Conservation (phyloP, 2,888 invertebrate genomes). For the Acanthoscelides obtectus region DNA sequence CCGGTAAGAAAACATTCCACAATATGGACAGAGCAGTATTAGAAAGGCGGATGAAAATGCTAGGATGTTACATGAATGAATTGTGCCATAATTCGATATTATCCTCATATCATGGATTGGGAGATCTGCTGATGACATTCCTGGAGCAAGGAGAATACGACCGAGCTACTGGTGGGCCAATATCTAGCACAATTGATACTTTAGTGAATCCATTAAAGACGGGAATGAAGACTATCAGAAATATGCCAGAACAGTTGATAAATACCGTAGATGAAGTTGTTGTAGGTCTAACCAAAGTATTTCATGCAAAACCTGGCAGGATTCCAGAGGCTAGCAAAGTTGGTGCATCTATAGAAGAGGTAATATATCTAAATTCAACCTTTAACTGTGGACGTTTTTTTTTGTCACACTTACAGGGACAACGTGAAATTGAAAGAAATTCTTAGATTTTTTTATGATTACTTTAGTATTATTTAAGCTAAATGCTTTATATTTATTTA, state of each 20-base stretch:
- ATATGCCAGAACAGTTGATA: conserved; percentile 83
- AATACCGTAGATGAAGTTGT: conserved; percentile 81
- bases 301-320: conserved; percentile 53
- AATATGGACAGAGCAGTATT: conserved; percentile 82
- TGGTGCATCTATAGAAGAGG: conserved; percentile 53
- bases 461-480: no score
- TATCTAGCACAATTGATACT: conserved; percentile 53
- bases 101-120: conserved; percentile 58
- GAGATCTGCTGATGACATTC: conserved; percentile 59
- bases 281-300: conserved; percentile 75
- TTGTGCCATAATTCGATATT: conserved; percentile 59
- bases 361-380: no score
- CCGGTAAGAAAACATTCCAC: conserved; percentile 90
- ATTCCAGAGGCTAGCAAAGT: conserved; percentile 48
- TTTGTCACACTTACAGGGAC: no score
- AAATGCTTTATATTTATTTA: no score
- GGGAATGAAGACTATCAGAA: conserved; percentile 80
- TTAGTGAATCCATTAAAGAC: conserved; percentile 65
- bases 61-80: conserved; percentile 76
- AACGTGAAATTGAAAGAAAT: no score
- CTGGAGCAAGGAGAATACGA: conserved; percentile 69
- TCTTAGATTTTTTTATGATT: no score
- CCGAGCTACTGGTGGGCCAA: conserved; percentile 57
- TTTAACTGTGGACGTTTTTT: no score
- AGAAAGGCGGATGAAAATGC: conserved; percentile 75